Percentiles rank a stretch among this genome's conserved stretches.
These are phyloP conservation scores for Tenthredo amoena DNA, from an alignment of 2,888 invertebrate genomes.

Conservation along the genomic window DNA sequence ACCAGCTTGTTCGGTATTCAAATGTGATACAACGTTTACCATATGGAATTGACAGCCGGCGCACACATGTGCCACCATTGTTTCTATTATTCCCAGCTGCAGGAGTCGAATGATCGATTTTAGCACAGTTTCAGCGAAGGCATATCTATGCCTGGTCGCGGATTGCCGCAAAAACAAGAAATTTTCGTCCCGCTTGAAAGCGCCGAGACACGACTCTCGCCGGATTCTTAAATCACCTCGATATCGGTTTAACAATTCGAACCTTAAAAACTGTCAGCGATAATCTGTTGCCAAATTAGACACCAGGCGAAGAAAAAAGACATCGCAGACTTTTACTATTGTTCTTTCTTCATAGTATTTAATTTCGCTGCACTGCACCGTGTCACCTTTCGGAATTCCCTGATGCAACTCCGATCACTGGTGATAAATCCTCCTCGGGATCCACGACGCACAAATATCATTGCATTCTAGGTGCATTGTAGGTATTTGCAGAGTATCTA, in stretches of 20 bases:
- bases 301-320: not conserved
- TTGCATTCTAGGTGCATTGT: not conserved
- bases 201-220: not conserved
- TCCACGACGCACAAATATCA: not conserved
- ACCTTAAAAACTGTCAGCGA: not conserved
- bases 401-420: not conserved
- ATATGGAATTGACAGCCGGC: not conserved
- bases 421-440: not conserved
- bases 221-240: not conserved
- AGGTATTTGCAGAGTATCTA: not conserved
- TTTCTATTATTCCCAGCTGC: not conserved
- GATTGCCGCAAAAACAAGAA: not conserved
- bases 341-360: not conserved
- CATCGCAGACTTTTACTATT: not conserved
- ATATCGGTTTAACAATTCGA: not conserved
- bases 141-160: not conserved
- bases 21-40: not conserved
- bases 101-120: slow-evolving; percentile 2
- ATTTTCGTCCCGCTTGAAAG: not conserved
- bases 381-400: not conserved
- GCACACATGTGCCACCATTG: not conserved
- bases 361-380: not conserved
- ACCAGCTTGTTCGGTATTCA: not conserved
- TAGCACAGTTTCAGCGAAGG: not conserved
- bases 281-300: not conserved